Evolutionary conservation across 2,888 invertebrate genomes (phyloP).

Genomic region (Eupithecia insigniata): DNA sequence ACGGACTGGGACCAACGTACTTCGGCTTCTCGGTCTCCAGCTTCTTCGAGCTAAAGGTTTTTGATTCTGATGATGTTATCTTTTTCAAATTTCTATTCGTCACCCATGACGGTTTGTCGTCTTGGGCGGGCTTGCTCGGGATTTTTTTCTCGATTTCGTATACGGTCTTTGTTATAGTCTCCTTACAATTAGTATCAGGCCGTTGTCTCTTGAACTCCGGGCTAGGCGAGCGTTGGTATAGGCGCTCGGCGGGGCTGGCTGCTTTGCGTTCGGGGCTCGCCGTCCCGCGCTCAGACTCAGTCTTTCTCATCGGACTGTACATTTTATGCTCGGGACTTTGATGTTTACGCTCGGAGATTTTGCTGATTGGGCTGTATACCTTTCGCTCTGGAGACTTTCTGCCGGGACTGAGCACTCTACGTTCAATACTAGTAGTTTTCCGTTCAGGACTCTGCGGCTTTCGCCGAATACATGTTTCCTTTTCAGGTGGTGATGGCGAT

Average conservation of each 20-base stretch:
- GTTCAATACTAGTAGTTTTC: slow-evolving; percentile 46
- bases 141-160: slow-evolving; percentile 66
- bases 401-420: slow-evolving; percentile 42
- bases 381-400: slow-evolving; percentile 44
- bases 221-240: slow-evolving; percentile 64
- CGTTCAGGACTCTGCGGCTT: slow-evolving; percentile 51
- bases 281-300: slow-evolving; percentile 39
- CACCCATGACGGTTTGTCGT: slow-evolving; percentile 86
- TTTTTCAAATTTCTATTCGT: slow-evolving; percentile 85
- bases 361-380: slow-evolving; percentile 48
- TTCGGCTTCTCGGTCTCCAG: slow-evolving; percentile 73
- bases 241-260: slow-evolving; percentile 49
- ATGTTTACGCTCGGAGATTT: slow-evolving; percentile 43
- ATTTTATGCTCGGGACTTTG: not conserved
- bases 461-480: slow-evolving; percentile 55
- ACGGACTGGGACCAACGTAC: slow-evolving; percentile 70
- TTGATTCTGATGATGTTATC: slow-evolving; percentile 70
- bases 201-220: slow-evolving; percentile 64
- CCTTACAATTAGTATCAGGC: slow-evolving; percentile 60
- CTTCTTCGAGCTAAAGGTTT: slow-evolving; percentile 70
- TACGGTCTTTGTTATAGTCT: slow-evolving; percentile 66
- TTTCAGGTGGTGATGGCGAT: slow-evolving; percentile 69
- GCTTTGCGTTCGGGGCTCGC: slow-evolving; percentile 46
- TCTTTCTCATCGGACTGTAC: slow-evolving; percentile 32
- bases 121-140: slow-evolving; percentile 66